Evolutionary conservation across 2,113 vertebrate genomes (phyloP), one percentile per base, ranked within the genome.

Genomic region (Sebastes fasciatus): DNA sequence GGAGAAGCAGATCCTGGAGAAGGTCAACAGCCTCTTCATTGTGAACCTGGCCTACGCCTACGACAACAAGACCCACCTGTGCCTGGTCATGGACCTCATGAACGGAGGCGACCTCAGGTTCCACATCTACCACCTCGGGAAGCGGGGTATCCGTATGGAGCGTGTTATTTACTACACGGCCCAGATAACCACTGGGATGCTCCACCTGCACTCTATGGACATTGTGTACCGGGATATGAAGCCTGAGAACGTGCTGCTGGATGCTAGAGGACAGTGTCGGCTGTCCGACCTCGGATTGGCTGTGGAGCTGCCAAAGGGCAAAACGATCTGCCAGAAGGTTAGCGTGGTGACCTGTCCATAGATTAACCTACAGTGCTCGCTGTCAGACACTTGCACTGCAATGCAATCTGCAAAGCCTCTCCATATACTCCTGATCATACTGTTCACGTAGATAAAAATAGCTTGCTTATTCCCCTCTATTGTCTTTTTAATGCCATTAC

Each of bases 1-100:
- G 62, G 98, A 99, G 91, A 99, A 99, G 88, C 94, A 96, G 85
- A 97, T 97, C 88, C 86, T 99, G 79, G 97, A 98, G 89, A 97
- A 94, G 67, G 94, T 97, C 68, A 96, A 95, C 90, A 97, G 97
- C 74, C 96, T 92, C 45, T 99, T 99, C 91, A 92, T 98, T 4
- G 96, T 99, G 40, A 97, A 95, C 0, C 92, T 97, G 88, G 96
- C 96, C 40, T 99, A 98, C 0, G 96, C 97, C 19, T 99, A 93
- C 13, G 95, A 98, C 80, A 97, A 71, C 95, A 97, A 96, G 92
- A 94, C 80, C 64, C 96, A 98, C 72, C 94, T 98, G 90, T 99
- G 98, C 93, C 96, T 99, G 89, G 96, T 97, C 86, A 98, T 98
- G 97, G 97, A 95, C 91, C 94, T 99, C 79, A 98, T 99, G 98